Evolutionary conservation across 2,888 invertebrate species (phyloP), one percentile per base, ranked within the genome.

Genomic region (Cantharis flavilabris): DNA sequence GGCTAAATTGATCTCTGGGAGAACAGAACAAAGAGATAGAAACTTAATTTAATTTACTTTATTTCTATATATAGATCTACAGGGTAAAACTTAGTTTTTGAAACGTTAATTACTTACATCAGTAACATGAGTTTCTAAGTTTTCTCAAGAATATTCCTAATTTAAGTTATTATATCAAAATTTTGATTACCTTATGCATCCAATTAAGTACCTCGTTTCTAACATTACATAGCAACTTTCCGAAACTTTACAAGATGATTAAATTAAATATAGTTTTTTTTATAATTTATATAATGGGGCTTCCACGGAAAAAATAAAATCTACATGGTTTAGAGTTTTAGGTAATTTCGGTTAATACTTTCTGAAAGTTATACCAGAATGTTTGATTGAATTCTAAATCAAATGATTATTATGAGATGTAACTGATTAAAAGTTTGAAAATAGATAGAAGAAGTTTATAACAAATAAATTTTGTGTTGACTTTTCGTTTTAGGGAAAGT

Each of bases 381-480:
- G 3, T 33, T 49, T 49, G 49, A 49, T 49, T 49, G 49, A 49
- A 49, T 49, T 49, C n/a, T 2, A 49, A 49, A 49, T n/a, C 7
- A 49, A n/a, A 49, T 5, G 49, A 49, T 49, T 49, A 49, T 49
- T 49, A 49, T 49, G n/a, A 49, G 49, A n/a, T n/a, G 2, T 49
- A 49, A 49, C n/a, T 49, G 49, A 49, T 49, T 49, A 49, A 49
- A 49, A 49, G 13, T 49, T 49, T 49, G 49, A 49, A 49, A 49
- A 49, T n/a, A 49, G 7, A 49, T n/a, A 49, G n/a, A n/a, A 49
- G 49, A 49, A 49, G 49, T 49, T 49, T 49, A 69, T 70, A 71
- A 65, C 73, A 65, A 64, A 76, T 73, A 76, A 70, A 70, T 70
- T 76, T 76, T 73, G 72, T 73, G 64, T 70, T 70, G 67, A 73